Percentiles rank a stretch among this genome's conserved stretches.
phyloP scores from a whole-genome alignment of 2,797 vertebrate species.

The Sebastes alutus region DNA sequence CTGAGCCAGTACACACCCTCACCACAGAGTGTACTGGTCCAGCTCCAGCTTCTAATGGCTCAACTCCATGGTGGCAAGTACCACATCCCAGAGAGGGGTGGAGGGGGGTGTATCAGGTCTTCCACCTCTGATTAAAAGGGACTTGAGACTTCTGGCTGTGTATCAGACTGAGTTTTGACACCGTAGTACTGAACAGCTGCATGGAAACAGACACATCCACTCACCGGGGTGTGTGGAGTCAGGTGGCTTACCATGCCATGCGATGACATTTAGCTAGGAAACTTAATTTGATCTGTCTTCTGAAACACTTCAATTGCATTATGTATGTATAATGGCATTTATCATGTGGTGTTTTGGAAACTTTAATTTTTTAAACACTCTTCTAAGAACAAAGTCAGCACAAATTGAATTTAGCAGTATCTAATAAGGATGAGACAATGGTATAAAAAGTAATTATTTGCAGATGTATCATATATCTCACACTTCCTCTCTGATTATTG shows the following conservation, averaged over 20 bases:
- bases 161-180: conserved; percentile 24
- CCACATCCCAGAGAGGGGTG: conserved; percentile 21
- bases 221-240: neutral
- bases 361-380: neutral
- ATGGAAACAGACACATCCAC: neutral
- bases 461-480: neutral
- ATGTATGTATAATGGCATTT: neutral
- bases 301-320: neutral
- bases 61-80: neutral
- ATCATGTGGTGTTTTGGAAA: neutral
- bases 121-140: neutral
- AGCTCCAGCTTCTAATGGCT: conserved; percentile 17
- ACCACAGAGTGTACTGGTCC: neutral
- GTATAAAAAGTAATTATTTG: neutral
- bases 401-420: neutral
- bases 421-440: neutral
- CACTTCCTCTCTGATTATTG: neutral
- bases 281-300: neutral
- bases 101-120: conserved; percentile 2
- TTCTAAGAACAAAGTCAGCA: neutral
- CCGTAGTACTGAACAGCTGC: conserved; percentile 38
- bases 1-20: neutral
- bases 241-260: neutral
- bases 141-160: conserved; percentile 14
- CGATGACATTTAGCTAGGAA: neutral